Evolutionary conservation across 2,888 invertebrate species (phyloP).

Genomic region (Rhamnusium bicolor): DNA sequence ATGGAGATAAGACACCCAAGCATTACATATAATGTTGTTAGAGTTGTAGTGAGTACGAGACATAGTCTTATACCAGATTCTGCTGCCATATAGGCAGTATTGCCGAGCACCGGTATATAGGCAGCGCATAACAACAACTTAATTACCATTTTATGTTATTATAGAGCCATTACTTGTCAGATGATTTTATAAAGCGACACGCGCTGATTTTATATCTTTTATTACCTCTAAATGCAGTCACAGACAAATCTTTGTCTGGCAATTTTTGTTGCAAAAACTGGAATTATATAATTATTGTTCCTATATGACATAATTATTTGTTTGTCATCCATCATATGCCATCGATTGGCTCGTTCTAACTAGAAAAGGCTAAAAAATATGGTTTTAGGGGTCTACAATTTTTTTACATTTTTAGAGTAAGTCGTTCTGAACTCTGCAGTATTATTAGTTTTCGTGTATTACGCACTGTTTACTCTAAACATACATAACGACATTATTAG

Average conservation of each 20-base stretch:
- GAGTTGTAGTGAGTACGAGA: not conserved
- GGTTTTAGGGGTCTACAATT: too few species aligned
- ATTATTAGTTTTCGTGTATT: too few species aligned
- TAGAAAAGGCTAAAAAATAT: too few species aligned
- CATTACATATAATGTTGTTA: not conserved
- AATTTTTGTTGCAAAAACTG: constrained; percentile 18
- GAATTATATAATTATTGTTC: constrained; percentile 10
- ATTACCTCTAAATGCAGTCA: constrained; percentile 23
- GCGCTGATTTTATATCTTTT: constrained; percentile 52
- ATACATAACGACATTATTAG: too few species aligned
- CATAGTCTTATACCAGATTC: not conserved
- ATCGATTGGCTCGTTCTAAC: too few species aligned
- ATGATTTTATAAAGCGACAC: constrained; percentile 56
- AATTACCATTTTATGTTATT: constrained; percentile 60
- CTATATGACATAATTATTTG: not conserved
- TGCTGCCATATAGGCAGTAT: constrained; percentile 2
- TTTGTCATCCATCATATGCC: not conserved
- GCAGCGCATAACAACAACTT: constrained; percentile 50
- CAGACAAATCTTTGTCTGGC: constrained; percentile 13
- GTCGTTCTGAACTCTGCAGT: too few species aligned
- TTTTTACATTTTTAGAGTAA: too few species aligned
- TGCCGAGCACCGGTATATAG: constrained; percentile 9
- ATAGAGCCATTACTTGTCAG: constrained; percentile 59
- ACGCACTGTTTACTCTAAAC: too few species aligned
- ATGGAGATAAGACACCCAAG: not conserved